Conservation (phyloP, 35 echinoderm and acorn worm genomes). For the Acanthaster planci region DNA sequence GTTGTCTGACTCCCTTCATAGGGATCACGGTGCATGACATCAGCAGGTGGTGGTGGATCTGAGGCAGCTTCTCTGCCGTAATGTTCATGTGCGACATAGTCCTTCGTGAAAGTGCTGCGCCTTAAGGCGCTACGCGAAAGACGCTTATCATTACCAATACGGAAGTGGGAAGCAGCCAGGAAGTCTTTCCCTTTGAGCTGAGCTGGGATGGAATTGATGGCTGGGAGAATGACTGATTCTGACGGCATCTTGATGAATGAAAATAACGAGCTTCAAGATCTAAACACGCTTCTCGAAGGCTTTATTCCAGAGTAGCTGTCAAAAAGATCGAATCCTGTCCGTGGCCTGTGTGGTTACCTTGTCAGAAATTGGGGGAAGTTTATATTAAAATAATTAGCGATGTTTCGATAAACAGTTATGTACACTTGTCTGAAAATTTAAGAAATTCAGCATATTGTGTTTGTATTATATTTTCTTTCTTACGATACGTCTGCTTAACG, state of each 20-base stretch:
- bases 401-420: too few species aligned
- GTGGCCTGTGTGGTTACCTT: not conserved
- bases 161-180: constrained; percentile 71
- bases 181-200: constrained; percentile 62
- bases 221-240: constrained; percentile 56
- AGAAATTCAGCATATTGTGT: too few species aligned
- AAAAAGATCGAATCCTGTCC: not conserved
- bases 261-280: not conserved
- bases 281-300: not conserved
- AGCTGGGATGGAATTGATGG: constrained; percentile 60
- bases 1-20: constrained; percentile 30
- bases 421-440: too few species aligned
- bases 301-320: not conserved
- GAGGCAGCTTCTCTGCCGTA: constrained; percentile 54
- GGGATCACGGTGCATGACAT: constrained; percentile 84
- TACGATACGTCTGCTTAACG: too few species aligned
- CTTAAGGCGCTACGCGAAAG: constrained; percentile 82
- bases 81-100: constrained; percentile 55
- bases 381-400: too few species aligned
- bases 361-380: too few species aligned
- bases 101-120: constrained; percentile 86
- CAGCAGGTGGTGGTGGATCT: constrained; percentile 79
- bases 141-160: constrained; percentile 77
- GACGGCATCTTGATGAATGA: constrained; percentile 35
- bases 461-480: too few species aligned